A percentile compares a stretch with the other conserved stretches of the same genome.
Conservation (phyloP, 2,797 vertebrate species). For the Menidia menidia region DNA sequence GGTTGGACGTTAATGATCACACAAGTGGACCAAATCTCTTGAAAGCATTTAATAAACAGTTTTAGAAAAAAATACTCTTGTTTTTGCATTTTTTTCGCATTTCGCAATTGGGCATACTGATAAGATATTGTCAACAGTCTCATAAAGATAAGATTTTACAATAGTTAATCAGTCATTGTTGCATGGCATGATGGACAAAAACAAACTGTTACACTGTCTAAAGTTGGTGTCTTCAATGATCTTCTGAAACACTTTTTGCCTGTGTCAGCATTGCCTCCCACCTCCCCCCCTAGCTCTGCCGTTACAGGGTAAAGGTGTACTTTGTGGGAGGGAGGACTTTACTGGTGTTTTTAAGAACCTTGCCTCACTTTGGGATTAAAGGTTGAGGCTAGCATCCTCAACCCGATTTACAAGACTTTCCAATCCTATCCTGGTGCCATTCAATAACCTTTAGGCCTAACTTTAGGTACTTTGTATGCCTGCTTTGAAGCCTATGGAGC, state of each 20-base stretch:
- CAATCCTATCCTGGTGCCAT: too few species aligned
- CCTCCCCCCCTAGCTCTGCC: background rate
- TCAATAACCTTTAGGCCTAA: too few species aligned
- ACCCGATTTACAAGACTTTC: too few species aligned
- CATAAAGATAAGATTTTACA: too few species aligned
- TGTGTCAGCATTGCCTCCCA: background rate
- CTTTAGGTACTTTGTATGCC: too few species aligned
- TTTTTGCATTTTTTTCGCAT: background rate
- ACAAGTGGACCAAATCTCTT: conserved; percentile 87
- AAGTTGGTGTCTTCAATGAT: background rate
- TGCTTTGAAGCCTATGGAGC: too few species aligned
- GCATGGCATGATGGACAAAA: background rate
- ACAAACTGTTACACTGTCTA: background rate
- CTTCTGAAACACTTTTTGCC: conserved; percentile 7
- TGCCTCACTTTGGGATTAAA: too few species aligned
- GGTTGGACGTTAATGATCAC: conserved; percentile 80
- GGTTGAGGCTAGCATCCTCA: too few species aligned
- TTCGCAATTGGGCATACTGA: background rate
- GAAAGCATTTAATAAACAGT: conserved; percentile 87
- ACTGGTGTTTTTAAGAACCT: too few species aligned
- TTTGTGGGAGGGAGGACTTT: too few species aligned
- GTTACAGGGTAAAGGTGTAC: background rate
- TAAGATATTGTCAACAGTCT: background rate
- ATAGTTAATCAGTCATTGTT: background rate
- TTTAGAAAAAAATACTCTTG: conserved; percentile 69